A percentile compares a stretch with the other conserved stretches of the same genome.
phyloP scores from a whole-genome alignment of 2,113 vertebrate genomes.

The Alligator sinensis region DNA sequence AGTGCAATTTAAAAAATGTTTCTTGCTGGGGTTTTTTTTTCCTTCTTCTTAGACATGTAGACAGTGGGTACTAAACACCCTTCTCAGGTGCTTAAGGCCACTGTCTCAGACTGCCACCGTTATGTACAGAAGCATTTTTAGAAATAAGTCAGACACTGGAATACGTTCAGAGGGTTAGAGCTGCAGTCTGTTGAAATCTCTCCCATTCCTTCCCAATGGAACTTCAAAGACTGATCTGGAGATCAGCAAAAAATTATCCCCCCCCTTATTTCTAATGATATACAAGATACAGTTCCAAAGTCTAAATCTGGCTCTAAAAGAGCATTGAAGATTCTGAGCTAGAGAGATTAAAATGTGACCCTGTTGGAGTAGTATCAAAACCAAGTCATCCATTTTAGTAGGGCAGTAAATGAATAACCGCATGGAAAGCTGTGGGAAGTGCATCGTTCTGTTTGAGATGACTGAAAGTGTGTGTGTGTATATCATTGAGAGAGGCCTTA shows the following conservation, averaged over 20 bases:
- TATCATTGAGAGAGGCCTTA: not conserved
- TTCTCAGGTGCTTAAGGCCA: not conserved
- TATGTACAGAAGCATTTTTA: not conserved
- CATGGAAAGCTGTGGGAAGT: not conserved
- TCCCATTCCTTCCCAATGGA: constrained; percentile 2
- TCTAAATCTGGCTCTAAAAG: not conserved
- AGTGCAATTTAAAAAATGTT: not conserved
- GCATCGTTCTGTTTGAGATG: not conserved
- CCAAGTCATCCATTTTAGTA: not conserved
- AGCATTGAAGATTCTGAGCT: constrained; percentile 14
- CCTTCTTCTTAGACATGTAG: not conserved
- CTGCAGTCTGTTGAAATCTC: constrained; percentile 35
- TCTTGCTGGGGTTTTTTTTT: not conserved
- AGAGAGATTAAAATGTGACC: constrained; percentile 15
- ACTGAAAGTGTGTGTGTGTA: constrained; percentile 27
- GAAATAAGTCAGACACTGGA: not conserved
- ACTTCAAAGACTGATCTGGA: constrained; percentile 51
- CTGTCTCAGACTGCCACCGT: constrained; percentile 9
- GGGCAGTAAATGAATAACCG: too few relatives aligned
- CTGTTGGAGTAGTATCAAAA: not conserved
- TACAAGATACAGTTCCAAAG: not conserved
- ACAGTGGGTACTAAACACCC: not conserved
- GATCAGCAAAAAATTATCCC: constrained; percentile 42
- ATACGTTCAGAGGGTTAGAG: not conserved
- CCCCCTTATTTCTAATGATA: constrained; percentile 21